Conservation (phyloP, 2,797 vertebrate genomes). For the Pteropus rufus region DNA sequence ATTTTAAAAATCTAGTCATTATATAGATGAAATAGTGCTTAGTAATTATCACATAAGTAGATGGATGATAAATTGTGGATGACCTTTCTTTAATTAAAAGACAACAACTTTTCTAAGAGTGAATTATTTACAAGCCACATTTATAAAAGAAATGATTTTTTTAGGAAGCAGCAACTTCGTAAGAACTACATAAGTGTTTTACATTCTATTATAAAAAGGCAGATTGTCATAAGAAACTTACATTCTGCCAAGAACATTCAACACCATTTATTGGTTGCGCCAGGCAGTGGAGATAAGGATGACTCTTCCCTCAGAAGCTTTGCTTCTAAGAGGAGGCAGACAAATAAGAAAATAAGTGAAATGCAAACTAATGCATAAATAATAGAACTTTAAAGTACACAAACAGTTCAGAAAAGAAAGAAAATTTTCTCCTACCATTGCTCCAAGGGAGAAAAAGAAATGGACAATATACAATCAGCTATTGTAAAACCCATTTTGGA, state of each 20-base stretch:
- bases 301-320: not conserved
- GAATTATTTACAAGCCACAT: not conserved
- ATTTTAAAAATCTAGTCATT: not conserved
- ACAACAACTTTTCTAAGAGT: not conserved
- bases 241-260: not conserved
- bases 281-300: not conserved
- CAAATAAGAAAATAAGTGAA: slow-evolving; percentile 32
- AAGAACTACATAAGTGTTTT: not conserved
- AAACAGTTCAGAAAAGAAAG: not conserved
- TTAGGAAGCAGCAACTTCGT: slow-evolving; percentile 4
- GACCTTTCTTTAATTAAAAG: slow-evolving; percentile 20
- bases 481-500: not conserved
- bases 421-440: not conserved
- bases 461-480: not conserved
- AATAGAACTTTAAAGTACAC: not conserved
- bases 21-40: not conserved
- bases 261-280: not conserved
- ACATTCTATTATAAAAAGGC: not conserved
- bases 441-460: slow-evolving; percentile 26
- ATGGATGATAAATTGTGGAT: not conserved
- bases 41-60: not conserved
- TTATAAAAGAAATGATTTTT: not conserved
- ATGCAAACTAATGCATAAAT: not conserved
- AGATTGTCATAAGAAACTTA: not conserved
- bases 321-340: not conserved